Base-by-base conservation (phyloP, 1,140 invertebrate species). In the Cecropterus lyciades region DNA sequence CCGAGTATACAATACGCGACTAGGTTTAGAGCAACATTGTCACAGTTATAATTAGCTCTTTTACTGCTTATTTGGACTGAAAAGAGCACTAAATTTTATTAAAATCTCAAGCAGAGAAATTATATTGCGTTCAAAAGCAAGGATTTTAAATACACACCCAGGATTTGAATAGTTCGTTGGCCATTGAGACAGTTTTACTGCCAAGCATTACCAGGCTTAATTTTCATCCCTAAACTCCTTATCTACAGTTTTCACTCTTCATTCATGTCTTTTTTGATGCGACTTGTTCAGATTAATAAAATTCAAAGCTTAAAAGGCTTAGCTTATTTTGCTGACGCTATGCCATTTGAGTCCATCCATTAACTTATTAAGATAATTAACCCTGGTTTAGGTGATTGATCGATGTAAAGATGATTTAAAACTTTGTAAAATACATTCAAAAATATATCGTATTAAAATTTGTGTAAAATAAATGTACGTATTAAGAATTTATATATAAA, bases 361-460 rank as follows among this genome's bases (percentile, higher is more conserved):
- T 49, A 52, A 24, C n/a, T 52, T n/a, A 24, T 52, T 30, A 52
- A n/a, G 49, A 13, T 52, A 17, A 52, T 52, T 52, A 30, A 52
- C 27, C 49, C 11, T n/a, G 3, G n/a, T 52, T 52, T 27, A 49
- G 17, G 46, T 49, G 20, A 49, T 49, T 48, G 10, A 48, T 46
- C 24, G 16, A 20, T 49, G 46, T 3, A 48, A 49, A n/a, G 11
- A 43, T 43, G n/a, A 43, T 43, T 43, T 43, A 14, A 30, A 52
- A 52, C n/a, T 1, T 14, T 30, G 5, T 43, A n/a, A 43, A 11
- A 37, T 37, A 37, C 10, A 37, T 37, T 10, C 20, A 20, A 20
- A 20, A 20, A n/a, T n/a, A n/a, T n/a, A n/a, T n/a, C n/a, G n/a
- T n/a, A n/a, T n/a, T n/a, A n/a, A n/a, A n/a, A n/a, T n/a, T n/a